A percentile compares a stretch with the other conserved stretches of the same genome.
These are phyloP conservation scores for Phalloptychus januarius DNA, from an alignment of 2,797 vertebrate species.

Conservation along the genomic window DNA sequence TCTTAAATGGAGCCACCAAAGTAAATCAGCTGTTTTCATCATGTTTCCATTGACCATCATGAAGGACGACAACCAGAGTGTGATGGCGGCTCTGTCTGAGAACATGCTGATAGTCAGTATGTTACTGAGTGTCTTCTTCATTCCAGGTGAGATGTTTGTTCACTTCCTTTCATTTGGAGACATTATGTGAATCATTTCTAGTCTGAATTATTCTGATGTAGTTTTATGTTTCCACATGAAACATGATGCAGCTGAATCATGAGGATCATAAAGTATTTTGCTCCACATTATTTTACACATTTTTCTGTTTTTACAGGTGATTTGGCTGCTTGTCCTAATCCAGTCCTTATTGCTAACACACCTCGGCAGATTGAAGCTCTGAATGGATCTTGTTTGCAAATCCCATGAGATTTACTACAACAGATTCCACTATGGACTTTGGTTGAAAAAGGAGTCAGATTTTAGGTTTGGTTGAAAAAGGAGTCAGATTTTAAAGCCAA, in stretches of 20 bases:
- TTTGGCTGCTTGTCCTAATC: not conserved
- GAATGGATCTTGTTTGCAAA: slow-evolving; percentile 53
- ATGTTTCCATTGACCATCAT: no score
- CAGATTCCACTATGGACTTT: not conserved
- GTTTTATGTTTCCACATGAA: not conserved
- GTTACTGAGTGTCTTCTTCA: no score
- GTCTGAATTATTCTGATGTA: not conserved
- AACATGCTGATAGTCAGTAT: no score
- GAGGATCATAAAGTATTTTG: not conserved
- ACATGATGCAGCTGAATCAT: not conserved
- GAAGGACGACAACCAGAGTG: no score
- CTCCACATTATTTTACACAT: not conserved
- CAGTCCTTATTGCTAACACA: fast-evolving
- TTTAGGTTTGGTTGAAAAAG: slow-evolving; percentile 52
- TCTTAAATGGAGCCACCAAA: no score
- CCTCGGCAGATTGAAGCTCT: not conserved
- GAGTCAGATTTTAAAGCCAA: fast-evolving
- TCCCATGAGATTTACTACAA: not conserved
- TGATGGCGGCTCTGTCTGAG: no score
- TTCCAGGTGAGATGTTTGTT: not conserved
- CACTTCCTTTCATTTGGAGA: no score
- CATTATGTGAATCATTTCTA: not conserved
- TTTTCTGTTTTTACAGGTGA: not conserved
- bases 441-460: slow-evolving; percentile 34
- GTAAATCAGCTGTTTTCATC: no score